Percentiles rank a stretch among this genome's conserved stretches.
These are phyloP conservation scores for Paracanthobrama guichenoti DNA, from an alignment of 2,113 vertebrate genomes.

Conservation along the genomic window DNA sequence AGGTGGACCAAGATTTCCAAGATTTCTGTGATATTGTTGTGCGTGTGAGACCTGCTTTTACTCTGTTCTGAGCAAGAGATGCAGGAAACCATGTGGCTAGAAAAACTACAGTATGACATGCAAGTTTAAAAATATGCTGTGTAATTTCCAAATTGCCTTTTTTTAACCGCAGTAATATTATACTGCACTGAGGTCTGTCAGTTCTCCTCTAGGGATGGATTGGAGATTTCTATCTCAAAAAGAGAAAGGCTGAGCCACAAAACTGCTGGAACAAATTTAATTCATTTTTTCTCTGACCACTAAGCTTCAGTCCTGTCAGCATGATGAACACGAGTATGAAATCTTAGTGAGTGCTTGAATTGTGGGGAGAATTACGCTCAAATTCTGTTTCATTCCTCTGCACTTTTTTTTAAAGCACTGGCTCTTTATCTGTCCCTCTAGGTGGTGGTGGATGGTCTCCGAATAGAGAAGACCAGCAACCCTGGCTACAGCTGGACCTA, in stretches of 20 bases:
- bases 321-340: conserved; percentile 41
- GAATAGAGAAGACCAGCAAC: conserved; percentile 68
- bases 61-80: neutral
- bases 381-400: neutral
- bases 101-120: neutral
- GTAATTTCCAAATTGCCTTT: conserved; percentile 16
- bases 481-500: conserved; percentile 86
- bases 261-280: conserved; percentile 22
- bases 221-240: conserved; percentile 1
- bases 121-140: neutral
- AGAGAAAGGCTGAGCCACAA: neutral
- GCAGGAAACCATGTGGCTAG: neutral
- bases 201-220: conserved; percentile 22
- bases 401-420: conserved; percentile 31
- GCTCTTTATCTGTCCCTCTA: conserved; percentile 51
- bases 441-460: conserved; percentile 86
- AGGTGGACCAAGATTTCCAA: neutral
- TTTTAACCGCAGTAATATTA: conserved; percentile 17
- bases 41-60: conserved; percentile 9
- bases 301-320: conserved; percentile 21
- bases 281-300: conserved; percentile 25
- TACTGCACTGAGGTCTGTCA: conserved; percentile 12
- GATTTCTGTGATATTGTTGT: neutral
- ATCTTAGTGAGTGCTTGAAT: conserved; percentile 26
- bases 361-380: neutral